Percentiles rank a stretch among this genome's conserved stretches.
Evolutionary conservation across 2,113 vertebrate species (phyloP).

Genomic region (Gavialis gangeticus): DNA sequence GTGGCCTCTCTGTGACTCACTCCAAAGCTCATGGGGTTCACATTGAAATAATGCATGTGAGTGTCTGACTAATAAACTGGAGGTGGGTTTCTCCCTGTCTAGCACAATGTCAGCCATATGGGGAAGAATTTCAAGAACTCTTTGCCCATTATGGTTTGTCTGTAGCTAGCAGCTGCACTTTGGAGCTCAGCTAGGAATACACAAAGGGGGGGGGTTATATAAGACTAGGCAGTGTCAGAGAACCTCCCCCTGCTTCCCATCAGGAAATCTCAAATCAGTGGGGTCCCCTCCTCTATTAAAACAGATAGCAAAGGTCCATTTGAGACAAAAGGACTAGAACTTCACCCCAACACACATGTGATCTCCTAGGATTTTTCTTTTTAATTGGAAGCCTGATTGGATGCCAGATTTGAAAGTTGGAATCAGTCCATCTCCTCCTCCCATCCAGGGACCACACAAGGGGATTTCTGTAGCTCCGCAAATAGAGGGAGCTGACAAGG

Average conservation of each 20-base stretch:
- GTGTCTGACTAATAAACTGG: neutral
- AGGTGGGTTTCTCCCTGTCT: neutral
- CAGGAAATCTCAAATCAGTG: neutral
- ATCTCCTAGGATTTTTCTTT: neutral
- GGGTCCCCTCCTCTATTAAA: neutral
- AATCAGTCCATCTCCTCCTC: neutral
- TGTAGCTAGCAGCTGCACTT: neutral
- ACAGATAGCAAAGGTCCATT: neutral
- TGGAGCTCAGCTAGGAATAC: neutral
- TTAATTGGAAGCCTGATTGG: neutral
- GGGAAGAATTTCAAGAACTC: neutral
- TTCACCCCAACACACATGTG: neutral
- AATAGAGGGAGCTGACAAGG: neutral
- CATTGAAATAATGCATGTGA: neutral
- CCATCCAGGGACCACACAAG: neutral
- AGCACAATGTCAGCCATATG: neutral
- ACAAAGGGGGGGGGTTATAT: neutral
- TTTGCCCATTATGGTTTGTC: neutral
- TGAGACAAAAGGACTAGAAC: neutral
- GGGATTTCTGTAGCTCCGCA: neutral
- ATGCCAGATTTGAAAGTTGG: neutral
- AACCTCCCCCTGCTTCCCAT: neutral
- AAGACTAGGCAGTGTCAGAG: neutral
- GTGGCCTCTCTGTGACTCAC: neutral
- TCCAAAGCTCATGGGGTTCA: fast-evolving